Base-by-base conservation (phyloP, 2,888 invertebrate genomes). In the Hypercompe scribonia region DNA sequence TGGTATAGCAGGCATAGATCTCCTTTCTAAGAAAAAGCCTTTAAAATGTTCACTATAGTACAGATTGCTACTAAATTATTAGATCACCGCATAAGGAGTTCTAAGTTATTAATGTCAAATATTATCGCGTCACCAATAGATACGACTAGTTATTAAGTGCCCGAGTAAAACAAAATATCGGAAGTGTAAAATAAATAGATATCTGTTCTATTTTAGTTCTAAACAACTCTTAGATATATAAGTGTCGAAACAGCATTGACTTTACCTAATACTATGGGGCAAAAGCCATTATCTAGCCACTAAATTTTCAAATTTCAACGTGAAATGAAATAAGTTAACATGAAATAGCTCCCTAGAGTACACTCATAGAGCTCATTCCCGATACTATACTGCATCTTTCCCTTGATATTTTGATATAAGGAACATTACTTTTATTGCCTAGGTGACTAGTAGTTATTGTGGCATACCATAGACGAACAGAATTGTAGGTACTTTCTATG, bases 261-360 rank as follows among this genome's bases (percentile, higher is more conserved):
- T 31, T 31, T 31, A 61, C 58, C 31, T 61, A 31, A 31, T 18
- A 31, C 13, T 28, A 31, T 31, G 18, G 15, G 58, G 28, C 13
- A 61, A 31, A 61, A 63, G 18, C 77, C 42, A 70, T 72, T 69
- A 68, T 74, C 46, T 34, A 42, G 73, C 11, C 42, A 58, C 34
- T 74, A 80, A 89, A 90, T 90, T 92, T 92, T 90, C 84, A 87
- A 90, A 90, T 89, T 90, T 90, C 82, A 84, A 85, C 86, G 82
- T 85, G 84, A 84, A 81, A 87, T 89, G 88, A 63, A 70, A 70
- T 91, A 89, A 90, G 90, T 91, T 89, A 90, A 90, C 89, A 89
- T 86, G 86, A 82, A 89, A 93, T 89, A 80, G 91, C 88, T 92
- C 94, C 94, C 93, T 77, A 82, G 94, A 77, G 89, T 91, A 84